Base-by-base conservation (phyloP, 2,888 invertebrate species). In the Drosophila anceps region DNA sequence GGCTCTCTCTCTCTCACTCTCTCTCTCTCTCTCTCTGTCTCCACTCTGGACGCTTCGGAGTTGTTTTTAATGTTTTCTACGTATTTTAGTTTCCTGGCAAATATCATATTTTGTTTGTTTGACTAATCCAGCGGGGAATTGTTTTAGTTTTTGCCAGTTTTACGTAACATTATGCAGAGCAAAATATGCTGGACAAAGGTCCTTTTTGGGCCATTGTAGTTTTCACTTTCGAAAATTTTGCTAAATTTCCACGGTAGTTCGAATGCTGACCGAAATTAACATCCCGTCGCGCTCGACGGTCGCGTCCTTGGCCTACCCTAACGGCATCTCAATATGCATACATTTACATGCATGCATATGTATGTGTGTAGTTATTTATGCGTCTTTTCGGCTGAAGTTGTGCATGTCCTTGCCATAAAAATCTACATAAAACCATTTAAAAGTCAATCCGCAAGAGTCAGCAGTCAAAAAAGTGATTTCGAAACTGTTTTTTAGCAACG, bases 401-500 rank as follows among this genome's bases (percentile, higher is more conserved):
- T 57, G 58, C 70, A 58, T 81, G 72, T 72, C 76, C 76, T 84
- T 76, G 81, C 69, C 82, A 87, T 89, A 87, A 87, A 86, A 84
- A 87, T 86, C 87, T 82, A 82, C 82, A 87, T 87, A 90, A 89
- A 90, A 84, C 81, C 75, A 90, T 90, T 88, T 90, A 86, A 80
- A 90, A 90, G 90, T 90, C 90, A 90, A 90, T 90, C 90, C 90
- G 81, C 90, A 90, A 85, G 75, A 82, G 82, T 82, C 88, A 81
- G 69, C 44, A 46, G 37, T 29, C 35, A 58, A 54, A 54, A 54
- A 54, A 39, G 7, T 39, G 24, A 27, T 18, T 54, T 44, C 35
- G 9, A 18, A 33, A 33, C 33, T 43, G 72, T 87, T 83, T 84
- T 83, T 83, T 86, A 86, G 54, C 48, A 84, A 76, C 61, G 73